Base-by-base conservation (phyloP, 2,113 vertebrate species). In the Spermophilus dauricus region DNA sequence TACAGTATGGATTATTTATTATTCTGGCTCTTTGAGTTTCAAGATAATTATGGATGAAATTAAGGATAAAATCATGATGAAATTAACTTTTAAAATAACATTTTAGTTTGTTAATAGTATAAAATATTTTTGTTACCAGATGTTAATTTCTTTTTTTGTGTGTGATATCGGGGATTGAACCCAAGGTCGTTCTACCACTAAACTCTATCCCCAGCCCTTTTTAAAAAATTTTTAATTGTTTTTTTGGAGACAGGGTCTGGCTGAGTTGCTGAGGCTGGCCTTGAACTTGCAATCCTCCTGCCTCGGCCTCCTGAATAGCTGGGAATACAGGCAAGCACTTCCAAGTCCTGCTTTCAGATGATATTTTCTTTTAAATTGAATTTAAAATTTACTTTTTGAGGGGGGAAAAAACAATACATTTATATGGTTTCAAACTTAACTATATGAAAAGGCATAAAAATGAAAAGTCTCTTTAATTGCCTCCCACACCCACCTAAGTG, bases 41-140 rank as follows among this genome's bases (percentile, higher is more conserved):
- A 82, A 82, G 61, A 56, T 70, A 75, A 69, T 91, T 51, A 83
- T 28, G 32, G 63, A 30, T 53, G 65, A 96, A 89, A 86, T 61
- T 16, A 39, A 69, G 65, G 67, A 51, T 58, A 69, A 89, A 53
- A 85, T 73, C 56, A 14, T 58, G 48, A n/a, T 4, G 1, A 53
- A 32, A 34, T 73, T 37, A 81, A 69, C 22, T 67, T 95, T 82
- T 37, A 61, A 96, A 72, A 63, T 45, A 18, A 67, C 0, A 2
- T 89, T 69, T 85, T n/a, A n/a, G 82, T 86, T 61, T 26, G 34
- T 73, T 81, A 17, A 56, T 73, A 63, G 56, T 30, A 56, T 48
- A 26, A 85, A 95, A 80, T 45, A 37, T 34, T 80, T 77, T 81
- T 63, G 51, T 7, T 30, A 37, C 72, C 51, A 63, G 34, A 82